A percentile compares a stretch with the other conserved stretches of the same genome.
phyloP scores from a whole-genome alignment of 2,113 vertebrate species.

The Actenoides hombroni region DNA sequence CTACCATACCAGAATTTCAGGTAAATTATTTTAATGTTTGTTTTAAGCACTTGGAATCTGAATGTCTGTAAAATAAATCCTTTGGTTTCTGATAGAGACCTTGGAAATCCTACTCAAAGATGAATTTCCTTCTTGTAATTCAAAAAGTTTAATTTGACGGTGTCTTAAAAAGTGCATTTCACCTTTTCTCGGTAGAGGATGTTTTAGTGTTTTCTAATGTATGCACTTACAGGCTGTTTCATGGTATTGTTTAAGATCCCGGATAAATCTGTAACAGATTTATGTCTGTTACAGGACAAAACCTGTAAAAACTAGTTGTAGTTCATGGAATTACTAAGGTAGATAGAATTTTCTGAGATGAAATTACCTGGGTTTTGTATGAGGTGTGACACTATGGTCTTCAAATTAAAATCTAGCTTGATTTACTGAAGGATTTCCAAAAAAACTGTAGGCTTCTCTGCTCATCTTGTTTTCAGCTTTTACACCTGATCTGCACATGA shows the following conservation, averaged over 20 bases:
- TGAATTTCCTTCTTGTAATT: background rate
- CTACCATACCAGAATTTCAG: conserved; percentile 87
- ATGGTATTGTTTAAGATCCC: background rate
- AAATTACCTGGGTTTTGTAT: background rate
- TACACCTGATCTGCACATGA: background rate
- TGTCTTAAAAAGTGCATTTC: background rate
- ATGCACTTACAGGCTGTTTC: background rate
- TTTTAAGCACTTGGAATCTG: conserved; percentile 28
- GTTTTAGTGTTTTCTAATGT: background rate
- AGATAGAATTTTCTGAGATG: background rate
- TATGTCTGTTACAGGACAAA: background rate
- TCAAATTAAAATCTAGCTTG: background rate
- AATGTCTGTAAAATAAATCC: conserved; percentile 33
- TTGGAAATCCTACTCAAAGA: background rate
- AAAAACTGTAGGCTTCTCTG: background rate
- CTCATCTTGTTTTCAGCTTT: background rate
- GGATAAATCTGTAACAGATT: background rate
- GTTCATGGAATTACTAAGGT: background rate
- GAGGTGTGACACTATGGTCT: background rate
- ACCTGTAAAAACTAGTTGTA: background rate
- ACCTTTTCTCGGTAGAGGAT: background rate
- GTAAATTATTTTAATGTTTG: conserved; percentile 75
- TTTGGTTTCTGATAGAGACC: background rate
- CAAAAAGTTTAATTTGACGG: background rate
- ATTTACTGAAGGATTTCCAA: background rate